Percentiles rank a stretch among this genome's conserved stretches.
Evolutionary conservation across 2,797 vertebrate species (phyloP).

Genomic region (Triplophysa yarkandensis): DNA sequence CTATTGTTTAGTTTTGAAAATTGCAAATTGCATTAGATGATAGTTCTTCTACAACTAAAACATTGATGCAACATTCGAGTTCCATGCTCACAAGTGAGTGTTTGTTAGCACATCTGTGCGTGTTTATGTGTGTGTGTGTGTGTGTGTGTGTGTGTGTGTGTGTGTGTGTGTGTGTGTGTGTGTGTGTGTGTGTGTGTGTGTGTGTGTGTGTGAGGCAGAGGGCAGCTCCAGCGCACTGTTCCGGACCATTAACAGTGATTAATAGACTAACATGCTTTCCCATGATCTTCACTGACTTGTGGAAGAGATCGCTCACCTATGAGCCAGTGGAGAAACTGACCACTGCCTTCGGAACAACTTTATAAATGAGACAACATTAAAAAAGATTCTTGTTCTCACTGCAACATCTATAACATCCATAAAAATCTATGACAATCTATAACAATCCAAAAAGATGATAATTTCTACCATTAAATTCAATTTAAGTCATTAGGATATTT

Average conservation of each 20-base stretch:
- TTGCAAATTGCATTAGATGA: not conserved
- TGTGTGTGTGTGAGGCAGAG: conserved; percentile 70
- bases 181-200: conserved; percentile 49
- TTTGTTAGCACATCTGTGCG: conserved; percentile 46
- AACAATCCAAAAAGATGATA: not conserved
- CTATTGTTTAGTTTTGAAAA: not conserved
- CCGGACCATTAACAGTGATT: conserved; percentile 85
- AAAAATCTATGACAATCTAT: too few species aligned
- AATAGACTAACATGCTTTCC: conserved; percentile 78
- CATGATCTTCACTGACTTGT: conserved; percentile 77
- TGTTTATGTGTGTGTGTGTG: conserved; percentile 50
- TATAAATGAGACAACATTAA: conserved; percentile 4
- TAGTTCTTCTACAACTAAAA: not conserved
- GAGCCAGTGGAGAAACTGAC: conserved; percentile 65
- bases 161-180: conserved; percentile 45
- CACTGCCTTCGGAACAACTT: conserved; percentile 17
- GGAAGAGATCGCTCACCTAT: conserved; percentile 76
- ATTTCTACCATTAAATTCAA: too few species aligned
- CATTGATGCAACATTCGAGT: conserved; percentile 6
- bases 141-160: conserved; percentile 63
- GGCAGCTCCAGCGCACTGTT: conserved; percentile 73
- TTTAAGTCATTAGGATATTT: too few species aligned
- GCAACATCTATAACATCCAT: too few species aligned
- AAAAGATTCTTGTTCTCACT: not conserved
- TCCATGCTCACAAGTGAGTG: conserved; percentile 2